Evolutionary conservation across 2,113 vertebrate species (phyloP).

Genomic region (Osmerus eperlanus): DNA sequence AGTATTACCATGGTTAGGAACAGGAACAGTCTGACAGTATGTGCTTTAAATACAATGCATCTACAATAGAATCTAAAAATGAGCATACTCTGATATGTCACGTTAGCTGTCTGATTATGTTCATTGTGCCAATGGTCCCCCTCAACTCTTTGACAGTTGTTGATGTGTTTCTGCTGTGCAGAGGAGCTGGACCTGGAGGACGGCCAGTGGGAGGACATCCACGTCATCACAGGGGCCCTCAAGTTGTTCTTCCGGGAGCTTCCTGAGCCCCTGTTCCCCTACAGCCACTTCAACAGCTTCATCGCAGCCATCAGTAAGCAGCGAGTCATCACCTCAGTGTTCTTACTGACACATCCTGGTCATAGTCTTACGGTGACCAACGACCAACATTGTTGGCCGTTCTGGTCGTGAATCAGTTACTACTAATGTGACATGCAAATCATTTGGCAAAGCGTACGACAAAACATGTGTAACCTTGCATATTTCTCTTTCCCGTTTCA

Average conservation of each 20-base stretch:
- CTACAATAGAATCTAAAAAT: too few relatives aligned
- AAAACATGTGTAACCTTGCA: background rate
- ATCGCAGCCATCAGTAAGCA: conserved; percentile 83
- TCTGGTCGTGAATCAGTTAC: too few relatives aligned
- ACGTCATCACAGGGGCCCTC: conserved; percentile 89
- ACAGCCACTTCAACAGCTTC: conserved; percentile 82
- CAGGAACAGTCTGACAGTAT: too few relatives aligned
- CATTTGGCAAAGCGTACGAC: too few relatives aligned
- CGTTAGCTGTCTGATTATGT: background rate
- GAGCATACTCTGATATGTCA: background rate
- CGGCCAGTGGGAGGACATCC: conserved; percentile 89
- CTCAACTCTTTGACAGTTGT: background rate
- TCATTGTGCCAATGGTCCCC: conserved; percentile 19
- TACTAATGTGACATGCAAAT: too few relatives aligned
- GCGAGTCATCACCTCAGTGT: background rate
- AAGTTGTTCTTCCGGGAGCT: conserved; percentile 93
- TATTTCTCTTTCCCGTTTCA: conserved; percentile 43
- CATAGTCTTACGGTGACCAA: background rate
- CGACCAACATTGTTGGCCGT: too few relatives aligned
- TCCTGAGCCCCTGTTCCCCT: conserved; percentile 86
- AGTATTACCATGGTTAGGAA: too few relatives aligned
- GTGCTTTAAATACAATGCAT: too few relatives aligned
- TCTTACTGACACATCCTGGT: background rate
- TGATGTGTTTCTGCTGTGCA: conserved; percentile 57
- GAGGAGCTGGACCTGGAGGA: conserved; percentile 89